Percentiles rank a stretch among this genome's conserved stretches.
Conservation (phyloP, 1,140 invertebrate species). For the Harpegnathos saltator region DNA sequence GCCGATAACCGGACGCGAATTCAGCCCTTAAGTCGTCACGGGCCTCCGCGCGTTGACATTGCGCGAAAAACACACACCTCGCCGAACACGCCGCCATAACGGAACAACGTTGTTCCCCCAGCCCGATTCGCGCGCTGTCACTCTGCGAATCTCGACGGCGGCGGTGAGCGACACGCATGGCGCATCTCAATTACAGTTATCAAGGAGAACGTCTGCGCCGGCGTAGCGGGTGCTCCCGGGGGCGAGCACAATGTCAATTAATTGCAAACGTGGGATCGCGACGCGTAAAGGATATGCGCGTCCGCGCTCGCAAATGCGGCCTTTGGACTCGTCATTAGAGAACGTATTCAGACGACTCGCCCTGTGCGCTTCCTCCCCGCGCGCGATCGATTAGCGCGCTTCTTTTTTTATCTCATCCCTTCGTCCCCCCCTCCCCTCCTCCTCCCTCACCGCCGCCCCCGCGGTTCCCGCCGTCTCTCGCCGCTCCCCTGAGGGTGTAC, state of each 20-base stretch:
- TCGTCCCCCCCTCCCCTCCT: not conserved
- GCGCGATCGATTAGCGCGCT: slow-evolving; percentile 26
- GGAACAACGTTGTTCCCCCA: no score
- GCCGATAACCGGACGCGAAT: not conserved
- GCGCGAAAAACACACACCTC: no score
- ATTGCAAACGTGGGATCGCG: not conserved
- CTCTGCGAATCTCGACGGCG: no score
- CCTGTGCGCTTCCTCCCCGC: not conserved
- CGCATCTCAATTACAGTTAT: not conserved
- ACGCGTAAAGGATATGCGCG: not conserved
- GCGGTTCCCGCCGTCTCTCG: no score
- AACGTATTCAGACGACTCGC: slow-evolving; percentile 35
- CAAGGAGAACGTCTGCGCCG: not conserved
- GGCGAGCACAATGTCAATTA: not conserved
- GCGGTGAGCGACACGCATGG: no score
- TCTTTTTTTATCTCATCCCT: slow-evolving; percentile 6
- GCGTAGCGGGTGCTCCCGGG: not conserved
- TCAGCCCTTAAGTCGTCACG: not conserved
- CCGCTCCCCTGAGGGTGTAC: not conserved
- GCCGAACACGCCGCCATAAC: no score
- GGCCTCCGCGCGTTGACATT: not conserved
- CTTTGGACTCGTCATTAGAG: slow-evolving; percentile 43
- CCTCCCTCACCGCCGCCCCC: no score
- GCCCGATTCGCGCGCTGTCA: no score
- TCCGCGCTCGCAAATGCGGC: not conserved